These are phyloP conservation scores for Leptinotarsa undecemlineata DNA, from an alignment of 1,140 invertebrate genomes.

Conservation along the genomic window DNA sequence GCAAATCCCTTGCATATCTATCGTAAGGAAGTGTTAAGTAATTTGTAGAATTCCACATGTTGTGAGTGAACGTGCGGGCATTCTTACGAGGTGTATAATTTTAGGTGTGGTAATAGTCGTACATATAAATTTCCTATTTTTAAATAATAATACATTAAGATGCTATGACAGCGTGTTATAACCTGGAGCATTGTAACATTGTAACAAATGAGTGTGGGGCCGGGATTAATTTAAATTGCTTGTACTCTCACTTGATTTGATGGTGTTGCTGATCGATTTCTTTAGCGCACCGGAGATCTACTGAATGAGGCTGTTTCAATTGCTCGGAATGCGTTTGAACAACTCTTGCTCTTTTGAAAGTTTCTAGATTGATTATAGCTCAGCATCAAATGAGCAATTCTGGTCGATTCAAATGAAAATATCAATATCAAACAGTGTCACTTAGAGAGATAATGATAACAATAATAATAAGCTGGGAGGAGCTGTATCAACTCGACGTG, in stretches of 20 bases:
- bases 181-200: not conserved
- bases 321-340: no score
- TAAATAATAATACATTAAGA: conserved; percentile 9
- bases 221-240: not conserved
- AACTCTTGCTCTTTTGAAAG: no score
- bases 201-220: not conserved
- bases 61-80: not conserved
- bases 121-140: conserved; percentile 9
- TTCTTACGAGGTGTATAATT: not conserved
- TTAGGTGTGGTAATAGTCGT: conserved; percentile 7
- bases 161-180: conserved; percentile 3
- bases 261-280: not conserved
- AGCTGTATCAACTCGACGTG: no score
- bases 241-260: not conserved
- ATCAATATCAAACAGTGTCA: no score
- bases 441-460: no score
- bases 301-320: no score
- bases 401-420: no score
- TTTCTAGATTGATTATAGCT: no score
- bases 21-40: conserved; percentile 5
- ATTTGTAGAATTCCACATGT: conserved; percentile 8
- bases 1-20: not conserved
- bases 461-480: no score
- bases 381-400: no score
- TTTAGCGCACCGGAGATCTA: no score